These are phyloP conservation scores for Gymnocephalus cernua DNA, from an alignment of 2,113 vertebrate genomes.

Conservation along the genomic window DNA sequence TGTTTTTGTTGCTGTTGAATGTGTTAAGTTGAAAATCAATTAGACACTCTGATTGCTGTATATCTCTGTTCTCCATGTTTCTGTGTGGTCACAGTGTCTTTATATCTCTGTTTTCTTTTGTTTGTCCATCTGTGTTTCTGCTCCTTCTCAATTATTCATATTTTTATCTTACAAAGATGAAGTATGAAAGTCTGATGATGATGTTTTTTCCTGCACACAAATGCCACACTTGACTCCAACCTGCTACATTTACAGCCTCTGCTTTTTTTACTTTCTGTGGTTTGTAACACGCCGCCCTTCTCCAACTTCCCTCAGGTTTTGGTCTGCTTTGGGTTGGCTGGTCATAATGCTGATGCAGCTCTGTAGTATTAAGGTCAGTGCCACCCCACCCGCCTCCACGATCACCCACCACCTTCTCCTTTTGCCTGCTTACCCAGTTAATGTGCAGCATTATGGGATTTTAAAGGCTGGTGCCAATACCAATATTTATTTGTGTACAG, in stretches of 20 bases:
- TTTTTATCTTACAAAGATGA: constrained; percentile 54
- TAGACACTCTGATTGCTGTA: not conserved
- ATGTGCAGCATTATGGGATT: not conserved
- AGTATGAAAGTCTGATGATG: constrained; percentile 45
- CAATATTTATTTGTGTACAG: not conserved
- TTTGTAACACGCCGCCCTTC: constrained; percentile 73
- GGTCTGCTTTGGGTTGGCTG: constrained; percentile 94
- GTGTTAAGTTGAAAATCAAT: not conserved
- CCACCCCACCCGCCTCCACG: constrained; percentile 71
- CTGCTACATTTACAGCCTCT: constrained; percentile 54
- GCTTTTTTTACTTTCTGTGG: constrained; percentile 35
- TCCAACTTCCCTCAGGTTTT: constrained; percentile 96
- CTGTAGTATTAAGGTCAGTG: constrained; percentile 99
- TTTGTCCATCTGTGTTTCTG: constrained; percentile 27
- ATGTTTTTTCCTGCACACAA: not conserved
- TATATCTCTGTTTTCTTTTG: constrained; percentile 16
- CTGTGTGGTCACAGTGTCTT: constrained; percentile 13
- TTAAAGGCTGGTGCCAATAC: not conserved
- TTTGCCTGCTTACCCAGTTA: constrained; percentile 16
- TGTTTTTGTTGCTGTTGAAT: constrained; percentile 8
- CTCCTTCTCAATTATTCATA: constrained; percentile 51
- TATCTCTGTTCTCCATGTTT: not conserved
- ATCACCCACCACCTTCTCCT: constrained; percentile 16
- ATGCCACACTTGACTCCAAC: constrained; percentile 18
- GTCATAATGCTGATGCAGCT: constrained; percentile 99